These are phyloP conservation scores for Scytalopus superciliaris DNA, from an alignment of 2,113 vertebrate genomes.

Conservation along the genomic window DNA sequence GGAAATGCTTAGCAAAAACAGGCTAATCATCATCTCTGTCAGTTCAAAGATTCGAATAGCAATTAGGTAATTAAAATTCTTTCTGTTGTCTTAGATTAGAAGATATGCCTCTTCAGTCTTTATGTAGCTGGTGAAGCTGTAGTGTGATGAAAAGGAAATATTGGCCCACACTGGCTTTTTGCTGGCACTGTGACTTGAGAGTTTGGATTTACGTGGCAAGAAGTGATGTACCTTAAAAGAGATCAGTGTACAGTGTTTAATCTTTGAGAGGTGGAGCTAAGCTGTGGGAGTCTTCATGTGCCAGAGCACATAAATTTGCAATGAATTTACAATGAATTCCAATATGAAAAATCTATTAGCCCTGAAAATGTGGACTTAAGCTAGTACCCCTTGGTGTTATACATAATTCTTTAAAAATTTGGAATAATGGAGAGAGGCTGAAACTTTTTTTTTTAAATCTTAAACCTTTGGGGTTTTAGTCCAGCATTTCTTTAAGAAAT, in stretches of 20 bases:
- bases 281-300: background rate
- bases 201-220: background rate
- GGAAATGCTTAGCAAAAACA: background rate
- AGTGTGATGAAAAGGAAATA: background rate
- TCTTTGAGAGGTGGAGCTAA: background rate
- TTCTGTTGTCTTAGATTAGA: background rate
- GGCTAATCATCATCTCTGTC: background rate
- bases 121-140: background rate
- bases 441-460: background rate
- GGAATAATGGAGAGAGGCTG: background rate
- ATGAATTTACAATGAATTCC: background rate
- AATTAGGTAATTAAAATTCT: background rate
- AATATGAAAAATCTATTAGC: background rate
- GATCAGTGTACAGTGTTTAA: background rate
- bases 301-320: background rate
- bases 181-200: background rate
- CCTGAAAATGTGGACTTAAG: background rate
- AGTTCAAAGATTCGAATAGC: background rate
- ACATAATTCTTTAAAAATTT: background rate
- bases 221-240: rapidly evolving
- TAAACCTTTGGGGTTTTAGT: background rate
- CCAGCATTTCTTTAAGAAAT: background rate
- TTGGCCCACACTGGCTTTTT: background rate
- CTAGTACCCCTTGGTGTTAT: background rate
- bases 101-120: background rate